Conservation (phyloP, 2,888 invertebrate species). For the Philopedon plagiatum region DNA sequence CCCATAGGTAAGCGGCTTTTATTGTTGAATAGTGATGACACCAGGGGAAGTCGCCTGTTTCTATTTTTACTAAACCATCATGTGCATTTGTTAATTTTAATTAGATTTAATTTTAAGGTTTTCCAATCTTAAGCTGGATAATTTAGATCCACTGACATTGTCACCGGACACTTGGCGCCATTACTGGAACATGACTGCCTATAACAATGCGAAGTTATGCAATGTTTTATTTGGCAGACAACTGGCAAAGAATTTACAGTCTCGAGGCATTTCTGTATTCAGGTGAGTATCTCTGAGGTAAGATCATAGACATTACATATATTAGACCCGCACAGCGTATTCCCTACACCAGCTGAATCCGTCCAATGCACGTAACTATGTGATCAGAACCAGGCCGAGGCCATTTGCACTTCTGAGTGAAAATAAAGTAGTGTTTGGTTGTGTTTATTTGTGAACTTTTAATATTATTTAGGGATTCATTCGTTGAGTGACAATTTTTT, state of each 20-base stretch:
- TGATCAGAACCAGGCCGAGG: too few relatives aligned
- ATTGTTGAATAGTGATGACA: not conserved
- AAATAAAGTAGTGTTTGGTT: too few relatives aligned
- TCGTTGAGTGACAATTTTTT: too few relatives aligned
- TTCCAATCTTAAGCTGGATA: conserved; percentile 70
- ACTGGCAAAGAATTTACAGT: conserved; percentile 80
- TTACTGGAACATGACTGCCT: conserved; percentile 88
- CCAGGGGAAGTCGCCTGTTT: not conserved
- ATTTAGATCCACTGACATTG: conserved; percentile 74
- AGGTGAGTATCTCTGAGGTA: too few relatives aligned
- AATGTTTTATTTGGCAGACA: conserved; percentile 88
- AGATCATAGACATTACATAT: too few relatives aligned
- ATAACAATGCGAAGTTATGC: conserved; percentile 92
- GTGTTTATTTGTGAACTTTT: too few relatives aligned
- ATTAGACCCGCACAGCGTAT: too few relatives aligned
- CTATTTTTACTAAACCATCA: not conserved
- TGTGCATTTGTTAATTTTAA: too few relatives aligned
- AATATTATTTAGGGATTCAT: too few relatives aligned
- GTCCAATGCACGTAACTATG: too few relatives aligned
- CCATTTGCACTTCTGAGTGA: too few relatives aligned
- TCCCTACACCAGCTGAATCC: too few relatives aligned
- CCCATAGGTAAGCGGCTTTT: conserved; percentile 78
- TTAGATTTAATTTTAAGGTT: conserved; percentile 69
- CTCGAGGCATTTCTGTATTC: conserved; percentile 80
- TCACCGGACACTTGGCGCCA: conserved; percentile 77